Evolutionary conservation across 2,113 vertebrate genomes (phyloP).

Genomic region (Colistium nudipinnis): DNA sequence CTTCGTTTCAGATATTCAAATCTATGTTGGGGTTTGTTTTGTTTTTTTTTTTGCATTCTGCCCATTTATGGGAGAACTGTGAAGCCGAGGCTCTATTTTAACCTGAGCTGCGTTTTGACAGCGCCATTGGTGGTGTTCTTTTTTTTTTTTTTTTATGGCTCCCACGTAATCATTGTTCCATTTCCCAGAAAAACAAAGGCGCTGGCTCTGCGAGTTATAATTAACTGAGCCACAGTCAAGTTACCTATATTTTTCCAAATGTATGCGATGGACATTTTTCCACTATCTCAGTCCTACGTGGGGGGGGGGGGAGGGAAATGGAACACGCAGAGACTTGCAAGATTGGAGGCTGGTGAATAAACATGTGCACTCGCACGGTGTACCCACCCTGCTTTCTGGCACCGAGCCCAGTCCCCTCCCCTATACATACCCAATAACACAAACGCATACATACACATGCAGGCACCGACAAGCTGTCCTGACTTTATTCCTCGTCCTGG

Average conservation of each 20-base stretch:
- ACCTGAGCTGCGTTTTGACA: conserved; percentile 25
- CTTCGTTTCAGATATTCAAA: background rate
- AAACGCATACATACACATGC: conserved; percentile 5
- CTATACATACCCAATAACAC: conserved; percentile 33
- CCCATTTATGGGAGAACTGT: background rate
- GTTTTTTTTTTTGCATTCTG: background rate
- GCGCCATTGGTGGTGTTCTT: conserved; percentile 4
- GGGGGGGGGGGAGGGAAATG: background rate
- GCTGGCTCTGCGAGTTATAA: background rate
- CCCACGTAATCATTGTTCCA: conserved; percentile 19
- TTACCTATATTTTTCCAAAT: conserved; percentile 39
- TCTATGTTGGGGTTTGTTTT: too few relatives aligned
- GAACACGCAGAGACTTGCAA: conserved; percentile 64
- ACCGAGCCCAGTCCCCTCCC: conserved; percentile 47
- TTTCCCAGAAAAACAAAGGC: conserved; percentile 42
- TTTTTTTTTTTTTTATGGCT: conserved; percentile 18
- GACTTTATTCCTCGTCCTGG: conserved; percentile 25
- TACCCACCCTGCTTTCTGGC: conserved; percentile 65
- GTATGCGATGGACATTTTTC: conserved; percentile 32
- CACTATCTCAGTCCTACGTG: conserved; percentile 10
- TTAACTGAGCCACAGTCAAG: conserved; percentile 12
- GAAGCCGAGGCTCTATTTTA: conserved; percentile 15
- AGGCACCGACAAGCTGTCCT: conserved; percentile 4
- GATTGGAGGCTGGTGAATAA: conserved; percentile 36
- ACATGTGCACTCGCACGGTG: conserved; percentile 61